Evolutionary conservation across 2,113 vertebrate species (phyloP), one percentile per base, ranked within the genome.

Genomic region (Callionymus lyra): DNA sequence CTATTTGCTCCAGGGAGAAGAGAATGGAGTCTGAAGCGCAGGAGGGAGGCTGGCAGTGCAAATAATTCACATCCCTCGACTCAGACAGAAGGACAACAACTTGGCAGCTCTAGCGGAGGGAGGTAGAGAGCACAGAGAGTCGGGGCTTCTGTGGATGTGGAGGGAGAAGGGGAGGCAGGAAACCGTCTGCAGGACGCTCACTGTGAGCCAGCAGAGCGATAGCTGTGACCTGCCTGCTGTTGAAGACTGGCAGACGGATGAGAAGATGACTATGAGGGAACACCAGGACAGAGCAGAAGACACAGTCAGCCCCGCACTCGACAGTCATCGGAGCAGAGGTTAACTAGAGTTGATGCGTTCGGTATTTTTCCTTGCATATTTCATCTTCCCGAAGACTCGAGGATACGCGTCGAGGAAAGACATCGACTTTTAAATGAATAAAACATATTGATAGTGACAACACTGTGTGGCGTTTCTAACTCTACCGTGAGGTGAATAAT

Each of bases 211-310:
- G 54, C 63, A 56, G 46, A 60, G 59, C 38, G 11, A 68, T n/a
- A 68, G 55, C 53, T 41, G 49, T 45, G 58, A 82, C 79, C 68
- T 85, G 82, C 79, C 82, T 85, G 75, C 71, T 76, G 56, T 58
- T 18, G 66, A 74, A 55, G 83, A 73, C 56, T 31, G 82, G 80
- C 63, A 72, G 51, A 74, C 76, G 72, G 65, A 66, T 42, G 66
- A 82, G 56, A 9, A 76, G 74, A 58, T 42, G 63, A 77, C 83
- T 85, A 72, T 13, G 58, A 56, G 59, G 50, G 65, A 56, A 61
- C 38, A 59, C 12, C 44, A n/a, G 57, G 53, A 73, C 65, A 77
- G 41, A 69, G 67, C 47, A 80, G 53, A 77, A 50, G 43, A 74
- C 39, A 65, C 21, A 52, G 56, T 77, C 49, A 76, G 55, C 31